A percentile compares a stretch with the other conserved stretches of the same genome.
Conservation (phyloP, 2,797 vertebrate species). For the Danio albolineatus region DNA sequence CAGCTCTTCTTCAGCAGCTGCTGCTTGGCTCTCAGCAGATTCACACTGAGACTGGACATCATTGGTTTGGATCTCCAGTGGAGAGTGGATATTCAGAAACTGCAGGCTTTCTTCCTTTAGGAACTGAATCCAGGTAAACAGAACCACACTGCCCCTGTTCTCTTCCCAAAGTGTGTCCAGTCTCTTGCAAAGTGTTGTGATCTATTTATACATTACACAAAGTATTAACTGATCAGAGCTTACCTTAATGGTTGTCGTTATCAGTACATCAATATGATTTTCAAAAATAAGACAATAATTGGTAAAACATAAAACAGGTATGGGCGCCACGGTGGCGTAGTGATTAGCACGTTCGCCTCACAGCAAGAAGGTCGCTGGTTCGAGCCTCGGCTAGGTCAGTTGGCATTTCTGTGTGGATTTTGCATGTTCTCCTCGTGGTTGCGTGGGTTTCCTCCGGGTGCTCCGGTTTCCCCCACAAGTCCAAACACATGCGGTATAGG, state of each 20-base stretch:
- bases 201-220: conserved; percentile 70
- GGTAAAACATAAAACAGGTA: too few relatives aligned
- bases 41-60: not conserved
- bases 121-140: conserved; percentile 98
- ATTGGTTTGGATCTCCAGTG: conserved; percentile 80
- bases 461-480: too few relatives aligned
- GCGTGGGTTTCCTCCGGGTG: too few relatives aligned
- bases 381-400: too few relatives aligned
- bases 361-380: too few relatives aligned
- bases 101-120: conserved; percentile 91
- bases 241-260: not conserved
- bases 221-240: too few relatives aligned
- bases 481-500: too few relatives aligned
- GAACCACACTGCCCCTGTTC: conserved; percentile 87
- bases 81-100: conserved; percentile 88
- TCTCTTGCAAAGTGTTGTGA: conserved; percentile 87
- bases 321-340: too few relatives aligned
- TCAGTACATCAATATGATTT: too few relatives aligned
- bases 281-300: not conserved
- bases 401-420: too few relatives aligned
- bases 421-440: too few relatives aligned
- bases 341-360: too few relatives aligned
- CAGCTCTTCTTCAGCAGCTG: conserved; percentile 14
- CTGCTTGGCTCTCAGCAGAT: conserved; percentile 46
- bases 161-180: conserved; percentile 93